phyloP scores from a whole-genome alignment of 30 jellyfish, hydroid and myxozoan genomes.

The Pseudorhiza aurosa region DNA sequence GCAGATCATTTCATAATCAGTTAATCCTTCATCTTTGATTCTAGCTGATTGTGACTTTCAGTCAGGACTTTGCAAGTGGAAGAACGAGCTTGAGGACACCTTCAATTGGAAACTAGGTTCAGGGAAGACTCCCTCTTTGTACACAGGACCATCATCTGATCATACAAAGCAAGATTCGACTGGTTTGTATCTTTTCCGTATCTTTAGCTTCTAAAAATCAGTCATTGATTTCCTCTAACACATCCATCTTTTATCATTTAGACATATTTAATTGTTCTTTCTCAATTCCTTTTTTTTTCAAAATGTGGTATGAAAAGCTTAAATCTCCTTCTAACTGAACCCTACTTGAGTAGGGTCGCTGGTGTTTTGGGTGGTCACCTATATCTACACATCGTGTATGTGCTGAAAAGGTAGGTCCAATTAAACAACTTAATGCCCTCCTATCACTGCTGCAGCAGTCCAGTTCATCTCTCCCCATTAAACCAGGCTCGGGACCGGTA shows the following conservation, averaged over 20 bases:
- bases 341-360: too few species aligned
- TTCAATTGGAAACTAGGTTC: conserved; percentile 63
- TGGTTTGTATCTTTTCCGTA: conserved; percentile 11
- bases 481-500: too few species aligned
- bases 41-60: conserved; percentile 65
- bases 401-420: too few species aligned
- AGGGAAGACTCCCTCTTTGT: conserved; percentile 70
- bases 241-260: neutral
- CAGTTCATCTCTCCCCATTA: too few species aligned
- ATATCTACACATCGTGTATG: too few species aligned
- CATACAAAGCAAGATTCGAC: conserved; percentile 47
- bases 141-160: conserved; percentile 83
- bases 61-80: conserved; percentile 53
- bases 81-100: conserved; percentile 27
- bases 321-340: too few species aligned
- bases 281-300: neutral
- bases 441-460: too few species aligned
- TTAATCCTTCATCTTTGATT: too few species aligned
- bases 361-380: too few species aligned
- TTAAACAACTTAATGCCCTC: too few species aligned
- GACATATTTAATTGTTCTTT: neutral
- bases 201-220: too few species aligned
- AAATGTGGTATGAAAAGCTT: neutral
- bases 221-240: neutral
- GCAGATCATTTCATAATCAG: too few species aligned